Evolutionary conservation across 2,888 invertebrate species (phyloP), one percentile per base, ranked within the genome.

Genomic region (Saturnia pavonia): DNA sequence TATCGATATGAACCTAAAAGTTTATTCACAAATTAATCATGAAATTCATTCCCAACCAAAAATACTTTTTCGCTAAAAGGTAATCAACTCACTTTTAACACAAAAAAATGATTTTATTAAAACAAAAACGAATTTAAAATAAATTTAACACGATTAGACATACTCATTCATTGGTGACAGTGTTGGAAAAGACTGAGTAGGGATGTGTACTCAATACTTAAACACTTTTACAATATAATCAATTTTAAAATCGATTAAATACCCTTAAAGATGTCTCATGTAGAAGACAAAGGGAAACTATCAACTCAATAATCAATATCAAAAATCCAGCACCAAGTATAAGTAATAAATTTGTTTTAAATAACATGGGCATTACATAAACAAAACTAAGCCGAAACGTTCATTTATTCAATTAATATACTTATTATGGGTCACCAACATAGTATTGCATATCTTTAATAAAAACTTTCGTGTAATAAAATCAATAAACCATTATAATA

Each of bases 151-250:
- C 74, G 74, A 74, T 77, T 76, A 75, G 69, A 73, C 74, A 43
- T 73, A 74, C 74, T 77, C 81, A 79, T 81, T 79, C 75, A 76
- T 74, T 78, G 80, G 72, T 76, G 77, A 77, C 78, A 80, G 76
- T 77, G 77, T 77, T 73, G 75, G 76, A 77, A 76, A 81, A 78
- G 75, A 57, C 69, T 71, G 75, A 76, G 77, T 79, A 82, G 75
- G 19, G 65, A 65, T 65, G 65, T 11, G n/a, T 2, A 40, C n/a
- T n/a, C 22, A 54, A n/a, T 2, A 40, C n/a, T n/a, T 54, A 54
- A n/a, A 11, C 0, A 11, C 11, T 22, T 54, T 22, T n/a, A 54
- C 22, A 11, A 19, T 22, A 22, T 8, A 22, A 54, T 54, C 54
- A 22, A 54, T 54, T 22, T 54, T 9, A 11, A 9, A 11, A 22